Percentiles rank a stretch among this genome's conserved stretches.
These are phyloP conservation scores for Ctenosaura bakeri DNA, from an alignment of 2,797 vertebrate species.

Conservation along the genomic window DNA sequence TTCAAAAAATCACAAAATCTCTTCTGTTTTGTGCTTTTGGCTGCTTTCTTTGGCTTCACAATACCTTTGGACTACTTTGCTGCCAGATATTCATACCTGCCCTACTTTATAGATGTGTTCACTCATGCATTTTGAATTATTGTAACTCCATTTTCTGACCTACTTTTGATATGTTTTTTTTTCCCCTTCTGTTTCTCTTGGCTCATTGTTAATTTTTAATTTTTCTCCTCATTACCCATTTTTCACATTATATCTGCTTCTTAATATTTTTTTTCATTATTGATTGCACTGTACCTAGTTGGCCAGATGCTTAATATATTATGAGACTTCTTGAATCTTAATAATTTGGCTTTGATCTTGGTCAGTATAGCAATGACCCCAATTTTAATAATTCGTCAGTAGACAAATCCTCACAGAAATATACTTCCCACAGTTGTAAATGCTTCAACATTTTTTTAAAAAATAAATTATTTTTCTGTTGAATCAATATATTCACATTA, in stretches of 20 bases:
- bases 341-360: conserved; percentile 7
- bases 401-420: background rate
- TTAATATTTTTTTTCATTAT: conserved; percentile 3
- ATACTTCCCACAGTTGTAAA: too few relatives aligned
- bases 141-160: conserved; percentile 15
- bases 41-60: background rate
- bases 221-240: background rate
- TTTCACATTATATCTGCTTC: background rate
- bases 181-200: background rate
- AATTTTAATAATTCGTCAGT: background rate
- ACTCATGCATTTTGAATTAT: conserved; percentile 10
- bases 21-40: background rate
- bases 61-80: background rate
- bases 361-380: background rate
- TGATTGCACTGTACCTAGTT: background rate
- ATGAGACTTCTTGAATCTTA: background rate
- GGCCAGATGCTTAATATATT: background rate
- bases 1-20: background rate
- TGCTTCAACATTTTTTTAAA: too few relatives aligned
- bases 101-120: conserved; percentile 12
- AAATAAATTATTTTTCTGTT: too few relatives aligned
- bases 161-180: background rate
- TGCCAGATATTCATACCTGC: conserved; percentile 3
- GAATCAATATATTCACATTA: too few relatives aligned
- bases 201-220: conserved; percentile 21